Evolutionary conservation across 2,888 invertebrate species (phyloP), one percentile per base, ranked within the genome.

Genomic region (Pachycephus smyrnensis): DNA sequence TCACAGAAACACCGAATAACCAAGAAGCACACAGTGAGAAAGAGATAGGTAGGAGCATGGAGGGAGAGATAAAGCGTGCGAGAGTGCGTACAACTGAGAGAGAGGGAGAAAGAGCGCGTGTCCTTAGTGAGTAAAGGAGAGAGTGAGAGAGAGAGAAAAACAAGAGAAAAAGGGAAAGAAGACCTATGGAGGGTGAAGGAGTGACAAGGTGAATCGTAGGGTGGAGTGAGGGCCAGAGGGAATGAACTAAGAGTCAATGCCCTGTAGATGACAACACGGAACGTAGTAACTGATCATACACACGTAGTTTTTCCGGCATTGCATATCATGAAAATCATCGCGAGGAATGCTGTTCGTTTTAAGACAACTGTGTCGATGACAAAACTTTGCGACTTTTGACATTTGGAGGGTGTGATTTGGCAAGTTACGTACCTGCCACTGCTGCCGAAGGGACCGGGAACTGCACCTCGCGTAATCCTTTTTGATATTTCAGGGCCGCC

Each of bases 181-280:
- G 71, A 32, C 31, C 15, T 32, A 32, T 69, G 30, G 12, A 69
- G 71, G 71, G 71, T 69, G 71, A 69, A 30, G 71, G 2, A 75
- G 81, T 76, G 75, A 74, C 71, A 75, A 75, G 76, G 75, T 77
- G 33, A 75, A 79, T 74, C 71, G 76, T 23, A 32, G 73, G 75
- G 36, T 9, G 75, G 73, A 76, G 76, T 75, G 79, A 73, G 80
- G 78, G 76, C 73, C 76, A 75, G 78, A 81, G 83, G 82, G 81
- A 80, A 77, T 75, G 81, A 80, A 83, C 79, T 77, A 78, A 55
- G 80, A 85, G 88, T 88, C 88, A 88, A 85, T 85, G 88, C 82
- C 86, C 86, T 82, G 81, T 78, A 79, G 83, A 84, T 83, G 86
- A 87, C 84, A 86, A 86, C 82, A 83, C 83, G 75, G 82, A 84